Conservation (phyloP, 2,888 invertebrate species). For the Andrena chrysosceles region DNA sequence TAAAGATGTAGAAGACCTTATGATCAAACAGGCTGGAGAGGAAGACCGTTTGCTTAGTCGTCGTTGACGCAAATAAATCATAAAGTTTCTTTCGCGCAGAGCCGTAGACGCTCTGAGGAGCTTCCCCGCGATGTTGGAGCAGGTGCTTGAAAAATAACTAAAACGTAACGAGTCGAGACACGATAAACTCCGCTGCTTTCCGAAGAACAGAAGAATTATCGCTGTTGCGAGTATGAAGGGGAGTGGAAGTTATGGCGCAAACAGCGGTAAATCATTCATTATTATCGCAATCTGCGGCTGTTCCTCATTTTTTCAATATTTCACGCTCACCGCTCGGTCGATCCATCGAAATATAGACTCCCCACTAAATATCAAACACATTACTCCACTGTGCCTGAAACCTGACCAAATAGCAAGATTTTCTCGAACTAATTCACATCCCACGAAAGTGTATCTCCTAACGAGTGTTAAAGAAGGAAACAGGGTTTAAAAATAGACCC, state of each 20-base stretch:
- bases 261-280: constrained; percentile 40
- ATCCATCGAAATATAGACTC: constrained; percentile 1
- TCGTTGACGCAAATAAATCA: constrained; percentile 42
- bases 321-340: background rate
- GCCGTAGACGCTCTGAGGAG: background rate
- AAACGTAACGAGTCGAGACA: constrained; percentile 31
- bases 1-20: constrained; percentile 27
- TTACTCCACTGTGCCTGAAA: no score
- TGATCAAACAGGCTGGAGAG: constrained; percentile 11
- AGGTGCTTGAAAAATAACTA: constrained; percentile 46
- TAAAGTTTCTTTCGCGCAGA: constrained; percentile 28
- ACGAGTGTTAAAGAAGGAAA: background rate
- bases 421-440: background rate
- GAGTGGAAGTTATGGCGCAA: constrained; percentile 10
- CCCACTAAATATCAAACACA: no score
- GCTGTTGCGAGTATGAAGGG: constrained; percentile 25
- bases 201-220: constrained; percentile 37
- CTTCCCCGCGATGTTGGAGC: constrained; percentile 18
- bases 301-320: background rate
- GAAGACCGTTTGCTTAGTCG: background rate
- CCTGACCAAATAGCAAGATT: constrained; percentile 6
- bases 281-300: background rate
- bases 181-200: constrained; percentile 40
- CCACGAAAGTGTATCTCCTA: background rate
- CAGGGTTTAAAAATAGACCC: constrained; percentile 4